Percentiles rank a stretch among this genome's conserved stretches.
Evolutionary conservation across 2,113 vertebrate species (phyloP).

Genomic region (Myanophis thanlyinensis): DNA sequence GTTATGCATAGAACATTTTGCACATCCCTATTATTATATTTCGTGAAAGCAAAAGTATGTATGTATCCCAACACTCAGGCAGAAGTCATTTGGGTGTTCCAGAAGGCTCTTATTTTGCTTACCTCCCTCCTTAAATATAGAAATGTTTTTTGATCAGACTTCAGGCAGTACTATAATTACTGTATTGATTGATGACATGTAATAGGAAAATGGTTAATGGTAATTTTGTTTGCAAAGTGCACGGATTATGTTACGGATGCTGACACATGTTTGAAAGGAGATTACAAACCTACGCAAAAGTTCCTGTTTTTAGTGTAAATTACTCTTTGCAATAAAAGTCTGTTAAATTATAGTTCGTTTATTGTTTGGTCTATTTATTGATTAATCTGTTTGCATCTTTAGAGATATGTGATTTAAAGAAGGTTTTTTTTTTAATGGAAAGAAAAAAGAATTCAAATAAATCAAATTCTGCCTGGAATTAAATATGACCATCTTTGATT

Average conservation of each 20-base stretch:
- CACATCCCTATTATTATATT: background rate
- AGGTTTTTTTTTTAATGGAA: background rate
- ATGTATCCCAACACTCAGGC: background rate
- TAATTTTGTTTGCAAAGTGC: background rate
- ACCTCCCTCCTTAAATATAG: background rate
- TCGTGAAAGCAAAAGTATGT: background rate
- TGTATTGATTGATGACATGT: background rate
- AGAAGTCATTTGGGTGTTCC: background rate
- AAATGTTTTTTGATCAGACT: background rate
- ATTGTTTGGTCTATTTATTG: background rate
- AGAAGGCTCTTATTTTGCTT: background rate
- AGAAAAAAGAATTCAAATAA: background rate
- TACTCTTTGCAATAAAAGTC: background rate
- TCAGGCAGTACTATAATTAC: background rate
- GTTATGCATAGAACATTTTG: background rate
- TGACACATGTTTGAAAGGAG: background rate
- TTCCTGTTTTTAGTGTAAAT: background rate
- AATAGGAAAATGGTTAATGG: background rate
- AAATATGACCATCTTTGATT: background rate
- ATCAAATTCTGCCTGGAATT: background rate
- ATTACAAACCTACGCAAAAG: background rate
- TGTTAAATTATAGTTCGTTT: background rate
- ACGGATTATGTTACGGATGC: background rate
- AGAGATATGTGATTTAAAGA: background rate
- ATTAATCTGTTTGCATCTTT: background rate